Percentiles rank a stretch among this genome's conserved stretches.
phyloP scores from a whole-genome alignment of 2,113 vertebrate genomes.

The Leptocoma aspasia region DNA sequence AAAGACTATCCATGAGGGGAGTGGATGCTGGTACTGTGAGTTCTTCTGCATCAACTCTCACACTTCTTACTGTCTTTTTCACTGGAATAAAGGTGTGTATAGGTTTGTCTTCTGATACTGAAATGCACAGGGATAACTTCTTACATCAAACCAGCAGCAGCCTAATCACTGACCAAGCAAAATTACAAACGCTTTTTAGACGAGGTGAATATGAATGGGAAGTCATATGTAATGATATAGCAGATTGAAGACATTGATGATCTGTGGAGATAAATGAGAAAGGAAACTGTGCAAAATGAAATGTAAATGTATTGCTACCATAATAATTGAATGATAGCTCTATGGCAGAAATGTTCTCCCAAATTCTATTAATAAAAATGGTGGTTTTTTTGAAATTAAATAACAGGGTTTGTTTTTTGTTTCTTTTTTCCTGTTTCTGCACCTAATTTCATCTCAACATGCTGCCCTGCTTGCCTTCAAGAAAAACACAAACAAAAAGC shows the following conservation, averaged over 20 bases:
- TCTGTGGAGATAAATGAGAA: not conserved
- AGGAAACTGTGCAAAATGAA: not conserved
- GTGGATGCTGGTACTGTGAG: accelerated
- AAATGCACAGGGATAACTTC: not conserved
- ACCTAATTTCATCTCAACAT: not conserved
- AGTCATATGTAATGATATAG: not conserved
- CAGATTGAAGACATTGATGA: not conserved
- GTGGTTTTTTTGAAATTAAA: not conserved
- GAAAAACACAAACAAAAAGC: not conserved
- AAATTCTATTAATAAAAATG: not conserved
- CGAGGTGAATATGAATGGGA: not conserved
- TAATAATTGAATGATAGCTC: not conserved
- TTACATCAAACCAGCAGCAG: not conserved
- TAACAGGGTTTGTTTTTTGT: accelerated
- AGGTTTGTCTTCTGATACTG: not conserved
- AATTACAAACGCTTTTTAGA: not conserved
- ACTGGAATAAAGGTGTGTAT: not conserved
- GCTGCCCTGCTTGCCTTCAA: not conserved
- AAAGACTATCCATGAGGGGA: not conserved
- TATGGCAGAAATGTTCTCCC: not conserved
- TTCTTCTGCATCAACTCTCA: not conserved
- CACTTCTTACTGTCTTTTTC: not conserved
- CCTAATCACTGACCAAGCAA: not conserved
- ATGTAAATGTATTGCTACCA: not conserved
- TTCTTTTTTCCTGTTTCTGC: not conserved